These are phyloP conservation scores for Conomelus anceps DNA, from an alignment of 2,888 invertebrate species.

Conservation along the genomic window DNA sequence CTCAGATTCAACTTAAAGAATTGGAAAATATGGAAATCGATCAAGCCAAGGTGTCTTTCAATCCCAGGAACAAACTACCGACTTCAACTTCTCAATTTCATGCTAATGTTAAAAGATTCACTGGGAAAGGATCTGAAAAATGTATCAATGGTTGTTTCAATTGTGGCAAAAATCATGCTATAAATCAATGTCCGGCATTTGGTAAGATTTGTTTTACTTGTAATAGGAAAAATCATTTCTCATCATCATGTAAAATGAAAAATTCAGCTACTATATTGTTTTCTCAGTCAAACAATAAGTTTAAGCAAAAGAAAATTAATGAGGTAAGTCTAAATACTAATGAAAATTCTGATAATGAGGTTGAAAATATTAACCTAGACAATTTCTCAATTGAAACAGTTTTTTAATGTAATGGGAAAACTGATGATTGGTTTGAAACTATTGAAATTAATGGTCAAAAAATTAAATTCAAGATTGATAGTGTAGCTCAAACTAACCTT, in stretches of 20 bases:
- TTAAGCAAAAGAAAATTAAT: neutral
- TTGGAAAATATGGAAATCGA: neutral
- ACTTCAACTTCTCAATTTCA: neutral
- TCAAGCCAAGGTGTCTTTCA: neutral
- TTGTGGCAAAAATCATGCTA: constrained; percentile 11
- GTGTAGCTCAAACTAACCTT: constrained; percentile 1
- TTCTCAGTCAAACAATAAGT: neutral
- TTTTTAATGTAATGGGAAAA: neutral
- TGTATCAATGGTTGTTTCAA: neutral
- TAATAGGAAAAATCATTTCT: neutral
- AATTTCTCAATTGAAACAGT: neutral
- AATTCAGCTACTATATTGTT: neutral
- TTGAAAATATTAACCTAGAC: neutral
- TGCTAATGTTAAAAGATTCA: neutral
- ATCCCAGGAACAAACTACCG: neutral
- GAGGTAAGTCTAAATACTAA: neutral
- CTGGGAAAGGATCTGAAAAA: neutral
- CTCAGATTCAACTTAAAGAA: neutral
- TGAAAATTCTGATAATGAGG: neutral
- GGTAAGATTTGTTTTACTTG: neutral
- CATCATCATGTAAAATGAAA: neutral
- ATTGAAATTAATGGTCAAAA: neutral
- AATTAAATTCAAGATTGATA: constrained; percentile 6
- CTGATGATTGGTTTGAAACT: constrained; percentile 1
- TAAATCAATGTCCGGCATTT: constrained; percentile 11